Evolutionary conservation across 2,888 invertebrate genomes (phyloP), one percentile per base, ranked within the genome.

Genomic region (Listrodromus nycthemerus): DNA sequence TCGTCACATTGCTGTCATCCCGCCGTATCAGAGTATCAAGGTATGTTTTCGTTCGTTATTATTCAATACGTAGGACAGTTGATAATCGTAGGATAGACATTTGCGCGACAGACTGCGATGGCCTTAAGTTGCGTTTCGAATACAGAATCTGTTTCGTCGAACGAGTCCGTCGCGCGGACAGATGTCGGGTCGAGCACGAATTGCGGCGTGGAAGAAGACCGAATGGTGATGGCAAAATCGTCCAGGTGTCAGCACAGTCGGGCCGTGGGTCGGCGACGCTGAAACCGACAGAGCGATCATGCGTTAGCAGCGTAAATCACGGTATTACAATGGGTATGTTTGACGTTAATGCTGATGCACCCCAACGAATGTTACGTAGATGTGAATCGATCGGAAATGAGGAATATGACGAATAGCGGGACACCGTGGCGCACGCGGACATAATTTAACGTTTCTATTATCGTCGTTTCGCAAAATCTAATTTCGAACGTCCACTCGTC

Each of bases 241-340:
- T 30, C 50, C 48, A 65, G 74, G 65, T 74, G 74, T 48, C 74
- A 6, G 63, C 50, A 50, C 63, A 5, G 10, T 74, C 74, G 30
- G 3, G 63, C 30, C 33, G 37, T 33, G n/a, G 50, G 21, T 41
- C 48, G 19, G 45, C 6, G 30, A 24, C 10, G 58, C 24, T 10
- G 58, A 58, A 58, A 52, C 19, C 8, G 2, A 52, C 19, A 52
- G 52, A 21, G 52, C 52, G 52, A 52, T 19, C 7, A 8, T 50
- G n/a, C 50, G 50, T 50, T 50, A 8, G 50, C 19, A 50, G 50
- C 19, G 50, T 50, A 6, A 50, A 19, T 50, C 19, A 50, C 19
- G 19, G 7, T 50, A 19, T 50, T 19, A 50, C 50, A 50, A 7
- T 19, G 50, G 50, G 19, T n/a, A 50, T 33, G 33, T 33, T 33